Base-by-base conservation (phyloP, 2,888 invertebrate species). In the Sesia bembeciformis region DNA sequence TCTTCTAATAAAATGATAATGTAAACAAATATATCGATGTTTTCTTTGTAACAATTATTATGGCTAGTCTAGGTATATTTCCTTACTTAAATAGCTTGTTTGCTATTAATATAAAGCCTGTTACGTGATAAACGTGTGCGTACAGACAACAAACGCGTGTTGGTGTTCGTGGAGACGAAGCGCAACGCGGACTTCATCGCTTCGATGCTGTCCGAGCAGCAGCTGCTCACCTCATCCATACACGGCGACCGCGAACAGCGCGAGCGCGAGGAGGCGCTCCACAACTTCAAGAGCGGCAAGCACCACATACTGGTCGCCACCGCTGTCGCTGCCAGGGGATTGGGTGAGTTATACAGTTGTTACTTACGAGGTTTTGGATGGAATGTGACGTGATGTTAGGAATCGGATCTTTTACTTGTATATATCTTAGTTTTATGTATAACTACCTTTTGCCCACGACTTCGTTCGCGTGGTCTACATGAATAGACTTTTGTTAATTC, bases 161-260 rank as follows among this genome's bases (percentile, higher is more conserved):
- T 98, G 46, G 95, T 99, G 0, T 99, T 99, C 74, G 98, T 98
- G 0, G 97, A 96, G 70, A 94, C 94, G 7, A 98, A 98, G 72
- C 92, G 95, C 49, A 95, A 93, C 56, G 97, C 98, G 0, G 98
- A 99, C 78, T 98, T 96, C 74, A 84, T 97, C 39, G 98, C 97
- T 0, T 93, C 95, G 0, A 92, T 93, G 65, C 79, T 98, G 40
- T 95, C 95, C 0, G 95, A 96, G 75, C 81, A 84, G n/a, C 92
- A 93, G 56, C 91, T 93, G 74, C 95, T 97, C 4, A 98, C 98
- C 0, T 98, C 98, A 4, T 98, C 98, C 46, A 99, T 99, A 72
- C 99, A 99, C 83, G 99, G 99, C 42, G 99, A 99, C 85, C 93
- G 99, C 52, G 93, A 95, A 68, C 99, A 99, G 79, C 92, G 95